Base-by-base conservation (phyloP, 1,140 invertebrate species). In the Heterodera schachtii region DNA sequence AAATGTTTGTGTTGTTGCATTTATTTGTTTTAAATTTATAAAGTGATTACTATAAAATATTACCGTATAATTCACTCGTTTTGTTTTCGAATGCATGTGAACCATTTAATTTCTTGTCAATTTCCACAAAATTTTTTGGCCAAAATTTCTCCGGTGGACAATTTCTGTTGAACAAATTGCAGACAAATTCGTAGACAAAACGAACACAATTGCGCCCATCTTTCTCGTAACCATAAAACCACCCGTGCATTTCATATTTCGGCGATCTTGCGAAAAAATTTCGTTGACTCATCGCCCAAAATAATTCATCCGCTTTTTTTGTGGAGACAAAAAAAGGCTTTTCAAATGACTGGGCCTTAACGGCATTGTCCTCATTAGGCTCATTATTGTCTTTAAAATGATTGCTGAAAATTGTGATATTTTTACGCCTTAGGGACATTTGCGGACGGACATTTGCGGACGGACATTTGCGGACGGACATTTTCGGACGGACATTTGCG, bases 131-230 rank as follows among this genome's bases (percentile, higher is more conserved):
- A 4, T 64, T 64, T 2, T 64, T 19, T 5, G 57, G 57, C 13
- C 13, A 64, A 64, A 16, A 5, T 64, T 64, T 19, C 16, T 13
- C 57, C 1, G 11, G 16, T 16, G 57, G 57, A 64, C 57, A 64
- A 3, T 64, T 64, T 13, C 57, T 13, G 19, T 64, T 4, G 16
- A 64, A 64, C 57, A 64, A 64, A 64, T 64, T 64, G 57, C 57
- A 64, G 13, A 64, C 57, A 64, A 64, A 64, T 64, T 64, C 57
- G 57, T 64, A 64, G 16, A 64, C 57, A 64, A 64, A 64, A 64
- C 19, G 0, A 13, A 64, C 57, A 64, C 57, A 64, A 64, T 11
- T 64, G 16, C 16, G 57, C 11, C 4, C 3, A 19, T 5, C 5
- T n/a, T 64, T 19, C 13, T 64, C 57, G 5, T 64, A 64, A 5